Evolutionary conservation across 1,140 invertebrate species (phyloP).

Genomic region (Triops longicaudatus): DNA sequence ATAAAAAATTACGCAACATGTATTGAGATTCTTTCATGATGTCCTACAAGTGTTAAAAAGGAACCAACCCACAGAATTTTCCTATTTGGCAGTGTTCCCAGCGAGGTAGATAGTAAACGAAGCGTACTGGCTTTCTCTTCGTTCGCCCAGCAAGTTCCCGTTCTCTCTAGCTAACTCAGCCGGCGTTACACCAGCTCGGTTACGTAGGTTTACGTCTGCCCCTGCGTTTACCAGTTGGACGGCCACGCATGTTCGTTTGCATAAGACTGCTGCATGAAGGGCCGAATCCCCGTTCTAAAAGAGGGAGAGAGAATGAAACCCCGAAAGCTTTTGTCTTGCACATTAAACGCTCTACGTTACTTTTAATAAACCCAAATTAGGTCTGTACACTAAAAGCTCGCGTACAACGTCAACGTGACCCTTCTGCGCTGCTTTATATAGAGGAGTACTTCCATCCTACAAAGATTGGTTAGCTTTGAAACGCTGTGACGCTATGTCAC

Average conservation of each 20-base stretch:
- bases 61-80: neutral
- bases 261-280: constrained; percentile 78
- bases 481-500: neutral
- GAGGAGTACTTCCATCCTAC: constrained; percentile 78
- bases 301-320: neutral
- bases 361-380: constrained; percentile 66
- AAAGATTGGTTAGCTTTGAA: constrained; percentile 33
- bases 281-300: constrained; percentile 80
- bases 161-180: constrained; percentile 30
- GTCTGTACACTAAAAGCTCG: constrained; percentile 71
- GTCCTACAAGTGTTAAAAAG: no score
- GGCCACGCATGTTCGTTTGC: constrained; percentile 54
- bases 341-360: constrained; percentile 46
- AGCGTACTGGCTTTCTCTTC: neutral
- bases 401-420: constrained; percentile 77
- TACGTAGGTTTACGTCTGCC: constrained; percentile 55
- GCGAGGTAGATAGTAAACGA: neutral
- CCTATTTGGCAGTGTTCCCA: constrained; percentile 18
- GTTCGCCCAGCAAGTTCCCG: neutral
- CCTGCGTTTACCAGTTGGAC: constrained; percentile 67
- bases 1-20: neutral
- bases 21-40: neutral
- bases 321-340: neutral
- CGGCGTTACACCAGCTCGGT: constrained; percentile 59
- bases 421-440: constrained; percentile 90